Evolutionary conservation across 2,888 invertebrate species (phyloP).

Genomic region (Microplitis deprimator): DNA sequence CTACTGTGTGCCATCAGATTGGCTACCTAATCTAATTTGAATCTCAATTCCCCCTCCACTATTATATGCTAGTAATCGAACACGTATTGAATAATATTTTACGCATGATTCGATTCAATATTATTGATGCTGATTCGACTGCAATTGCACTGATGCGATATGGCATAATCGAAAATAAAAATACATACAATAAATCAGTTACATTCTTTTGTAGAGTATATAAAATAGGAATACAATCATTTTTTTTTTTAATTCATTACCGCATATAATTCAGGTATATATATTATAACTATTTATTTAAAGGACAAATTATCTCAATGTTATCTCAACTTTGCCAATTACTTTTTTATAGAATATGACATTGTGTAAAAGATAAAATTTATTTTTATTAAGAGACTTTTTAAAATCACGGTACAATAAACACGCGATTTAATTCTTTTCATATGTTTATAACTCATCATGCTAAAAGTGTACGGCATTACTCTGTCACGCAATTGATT

Average conservation of each 20-base stretch:
- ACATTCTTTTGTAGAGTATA: background rate
- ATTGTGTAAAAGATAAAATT: background rate
- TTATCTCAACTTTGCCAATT: background rate
- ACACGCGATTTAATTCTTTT: slow-evolving; percentile 13
- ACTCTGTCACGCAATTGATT: slow-evolving; percentile 14
- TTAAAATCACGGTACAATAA: slow-evolving; percentile 3
- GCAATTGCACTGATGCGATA: slow-evolving; percentile 29
- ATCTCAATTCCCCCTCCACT: slow-evolving; percentile 49
- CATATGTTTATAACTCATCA: background rate
- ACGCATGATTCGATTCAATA: slow-evolving; percentile 68
- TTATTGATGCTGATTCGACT: slow-evolving; percentile 55
- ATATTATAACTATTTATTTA: background rate
- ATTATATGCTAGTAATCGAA: slow-evolving; percentile 61
- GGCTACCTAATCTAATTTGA: slow-evolving; percentile 64
- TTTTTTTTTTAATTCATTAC: background rate
- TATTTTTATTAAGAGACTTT: background rate
- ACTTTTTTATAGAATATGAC: background rate
- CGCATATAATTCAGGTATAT: background rate
- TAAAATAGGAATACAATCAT: background rate
- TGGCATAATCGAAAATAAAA: slow-evolving; percentile 24
- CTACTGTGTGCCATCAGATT: slow-evolving; percentile 66
- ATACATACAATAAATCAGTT: background rate
- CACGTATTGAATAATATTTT: slow-evolving; percentile 70
- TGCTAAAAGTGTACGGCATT: background rate
- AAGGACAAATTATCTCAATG: background rate